These are phyloP conservation scores for Oryzias sinensis DNA, from an alignment of 2,797 vertebrate genomes.

Conservation along the genomic window DNA sequence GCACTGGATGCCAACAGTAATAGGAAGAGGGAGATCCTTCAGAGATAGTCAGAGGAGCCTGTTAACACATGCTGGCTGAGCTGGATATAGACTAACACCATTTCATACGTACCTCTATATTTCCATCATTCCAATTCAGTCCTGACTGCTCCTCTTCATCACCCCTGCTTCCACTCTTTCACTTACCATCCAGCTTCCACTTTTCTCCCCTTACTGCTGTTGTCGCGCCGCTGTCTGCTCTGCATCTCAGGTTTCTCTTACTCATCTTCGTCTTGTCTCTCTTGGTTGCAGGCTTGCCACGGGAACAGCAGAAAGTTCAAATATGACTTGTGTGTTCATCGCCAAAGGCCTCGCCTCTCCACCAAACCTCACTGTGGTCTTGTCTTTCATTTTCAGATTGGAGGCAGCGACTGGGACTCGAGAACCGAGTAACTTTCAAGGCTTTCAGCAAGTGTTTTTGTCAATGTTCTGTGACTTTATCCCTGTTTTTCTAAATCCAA, in stretches of 20 bases:
- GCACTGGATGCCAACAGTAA: conserved; percentile 64
- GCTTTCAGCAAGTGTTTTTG: too few species aligned
- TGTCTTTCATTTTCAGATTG: neutral
- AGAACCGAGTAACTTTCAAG: too few species aligned
- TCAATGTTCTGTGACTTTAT: too few species aligned
- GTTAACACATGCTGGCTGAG: conserved; percentile 63
- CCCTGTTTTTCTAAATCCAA: too few species aligned
- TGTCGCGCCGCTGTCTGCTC: conserved; percentile 5
- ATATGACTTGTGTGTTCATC: conserved; percentile 67
- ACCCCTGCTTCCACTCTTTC: conserved; percentile 16
- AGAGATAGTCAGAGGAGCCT: conserved; percentile 59
- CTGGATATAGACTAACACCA: conserved; percentile 70
- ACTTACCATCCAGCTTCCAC: conserved; percentile 12
- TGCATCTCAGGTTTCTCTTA: conserved; percentile 49
- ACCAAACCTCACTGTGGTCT: neutral
- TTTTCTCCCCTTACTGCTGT: conserved; percentile 1
- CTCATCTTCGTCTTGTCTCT: conserved; percentile 49
- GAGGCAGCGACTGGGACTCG: too few species aligned
- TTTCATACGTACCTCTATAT: conserved; percentile 62
- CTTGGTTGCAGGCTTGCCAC: conserved; percentile 62
- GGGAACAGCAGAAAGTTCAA: conserved; percentile 58
- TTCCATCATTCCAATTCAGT: conserved; percentile 12
- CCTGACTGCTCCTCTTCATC: conserved; percentile 29
- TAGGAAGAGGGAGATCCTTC: conserved; percentile 75
- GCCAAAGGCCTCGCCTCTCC: conserved; percentile 20